A percentile compares a stretch with the other conserved stretches of the same genome.
Conservation (phyloP, 1,140 invertebrate species). For the Bombus fervidus region DNA sequence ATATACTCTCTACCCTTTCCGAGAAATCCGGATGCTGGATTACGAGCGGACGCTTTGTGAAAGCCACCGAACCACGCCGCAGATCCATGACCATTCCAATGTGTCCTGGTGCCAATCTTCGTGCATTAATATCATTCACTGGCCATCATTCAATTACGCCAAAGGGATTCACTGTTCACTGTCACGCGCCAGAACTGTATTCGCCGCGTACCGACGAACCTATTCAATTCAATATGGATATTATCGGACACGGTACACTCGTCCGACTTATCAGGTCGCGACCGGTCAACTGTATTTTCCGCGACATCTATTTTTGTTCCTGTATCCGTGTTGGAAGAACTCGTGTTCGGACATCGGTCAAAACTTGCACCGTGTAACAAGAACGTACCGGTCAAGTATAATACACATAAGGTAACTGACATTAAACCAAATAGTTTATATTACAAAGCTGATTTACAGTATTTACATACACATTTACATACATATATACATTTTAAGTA, state of each 20-base stretch:
- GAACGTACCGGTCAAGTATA: too few relatives aligned
- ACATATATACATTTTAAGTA: too few relatives aligned
- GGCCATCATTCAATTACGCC: constrained; percentile 76
- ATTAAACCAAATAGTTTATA: not conserved
- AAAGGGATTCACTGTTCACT: constrained; percentile 49
- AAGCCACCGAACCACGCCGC: constrained; percentile 26
- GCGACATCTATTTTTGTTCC: not conserved
- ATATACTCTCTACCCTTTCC: constrained; percentile 7
- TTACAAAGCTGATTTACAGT: too few relatives aligned
- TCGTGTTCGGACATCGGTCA: not conserved
- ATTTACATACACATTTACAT: too few relatives aligned
- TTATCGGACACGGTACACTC: constrained; percentile 65
- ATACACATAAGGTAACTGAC: too few relatives aligned
- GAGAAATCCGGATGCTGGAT: constrained; percentile 62
- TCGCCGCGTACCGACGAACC: constrained; percentile 63
- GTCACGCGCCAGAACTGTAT: constrained; percentile 55
- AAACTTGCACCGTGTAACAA: too few relatives aligned
- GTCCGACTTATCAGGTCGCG: constrained; percentile 60
- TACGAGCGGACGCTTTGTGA: constrained; percentile 60
- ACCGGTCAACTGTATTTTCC: not conserved
- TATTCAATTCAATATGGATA: constrained; percentile 70
- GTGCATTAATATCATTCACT: constrained; percentile 74
- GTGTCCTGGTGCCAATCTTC: constrained; percentile 71
- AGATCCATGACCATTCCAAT: constrained; percentile 57
- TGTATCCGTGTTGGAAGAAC: not conserved